Base-by-base conservation (phyloP, 2,113 vertebrate genomes). In the Aspiorhynchus laticeps region DNA sequence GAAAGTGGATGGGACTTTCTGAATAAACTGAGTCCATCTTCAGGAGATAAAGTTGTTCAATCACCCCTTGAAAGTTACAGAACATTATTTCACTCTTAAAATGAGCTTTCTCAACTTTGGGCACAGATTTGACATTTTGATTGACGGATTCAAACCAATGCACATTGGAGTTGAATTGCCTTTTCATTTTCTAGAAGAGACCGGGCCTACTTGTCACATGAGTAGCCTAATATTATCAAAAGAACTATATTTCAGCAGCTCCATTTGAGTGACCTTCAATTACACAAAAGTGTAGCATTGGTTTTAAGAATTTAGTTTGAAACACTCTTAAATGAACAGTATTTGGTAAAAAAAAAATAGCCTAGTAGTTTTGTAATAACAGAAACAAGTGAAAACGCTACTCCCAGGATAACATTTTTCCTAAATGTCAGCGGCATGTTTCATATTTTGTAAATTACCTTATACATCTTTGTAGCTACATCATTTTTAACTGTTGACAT, bases 21-120 rank as follows among this genome's bases (percentile, higher is more conserved):
- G 31, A 43, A 46, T 73, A n/a, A 59, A 53, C 10, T 75, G 5
- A 51, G 26, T 77, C 26, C 26, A 33, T 82, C 67, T 38, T 65
- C 5, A 26, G 17, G 43, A 33, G 63, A 71, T 51, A 17, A 59
- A 83, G 77, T 41, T 59, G 56, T 74, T 84, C 19, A 51, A 5
- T 43, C 24, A 41, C 15, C 41, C n/a, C 5, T 48, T 31, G 59
- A 67, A 46, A 65, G 80, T 31, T 36, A 77, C 71, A 43, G 67
- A 48, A 65, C 65, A 80, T 19, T 61, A n/a, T 21, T 67, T 24
- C 53, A 61, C 78, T 80, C 21, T 80, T 61, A 38, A 78, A 86
- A 48, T 26, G 24, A 43, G 41, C 28, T 78, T 79, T 38, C 7
- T 80, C 48, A 73, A 73, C 33, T 80, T 38, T 41, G 24, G 5